These are phyloP conservation scores for Coelopa frigida DNA, from an alignment of 1,140 invertebrate species.

Conservation along the genomic window DNA sequence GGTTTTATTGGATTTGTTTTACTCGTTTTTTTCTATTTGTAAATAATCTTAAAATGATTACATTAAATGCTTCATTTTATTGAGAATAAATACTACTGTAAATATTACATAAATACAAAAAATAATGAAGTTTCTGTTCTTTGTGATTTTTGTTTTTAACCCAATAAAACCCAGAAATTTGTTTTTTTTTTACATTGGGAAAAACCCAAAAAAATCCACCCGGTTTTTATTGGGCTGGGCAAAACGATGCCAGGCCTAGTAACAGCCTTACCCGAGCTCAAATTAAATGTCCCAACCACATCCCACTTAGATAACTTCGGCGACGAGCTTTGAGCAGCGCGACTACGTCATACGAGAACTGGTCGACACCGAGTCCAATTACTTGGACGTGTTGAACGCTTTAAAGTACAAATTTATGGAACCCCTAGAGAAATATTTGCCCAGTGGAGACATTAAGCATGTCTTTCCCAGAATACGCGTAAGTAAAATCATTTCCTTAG, in stretches of 20 bases:
- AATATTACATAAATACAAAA: not conserved
- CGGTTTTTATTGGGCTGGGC: no score
- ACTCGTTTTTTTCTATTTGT: no score
- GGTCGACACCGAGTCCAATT: slow-evolving; percentile 94
- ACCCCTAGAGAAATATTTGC: slow-evolving; percentile 65
- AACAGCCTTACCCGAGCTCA: not conserved
- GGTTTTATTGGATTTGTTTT: no score
- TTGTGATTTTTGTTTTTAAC: slow-evolving; percentile 11
- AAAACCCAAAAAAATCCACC: no score
- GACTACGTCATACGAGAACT: slow-evolving; percentile 95
- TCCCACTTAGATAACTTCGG: slow-evolving; percentile 47
- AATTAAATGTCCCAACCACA: no score
- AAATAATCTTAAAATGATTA: no score
- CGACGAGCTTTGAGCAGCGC: slow-evolving; percentile 71
- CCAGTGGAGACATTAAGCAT: slow-evolving; percentile 63
- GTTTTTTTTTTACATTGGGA: slow-evolving; percentile 8
- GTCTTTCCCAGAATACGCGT: slow-evolving; percentile 90
- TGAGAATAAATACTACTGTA: no score
- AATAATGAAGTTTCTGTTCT: no score
- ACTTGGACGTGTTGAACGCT: slow-evolving; percentile 87
- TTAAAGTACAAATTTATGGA: slow-evolving; percentile 74
- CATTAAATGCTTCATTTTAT: no score
- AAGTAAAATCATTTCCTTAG: slow-evolving; percentile 25
- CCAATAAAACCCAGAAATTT: not conserved
- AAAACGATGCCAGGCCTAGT: slow-evolving; percentile 10